Evolutionary conservation across 2,113 vertebrate genomes (phyloP).

Genomic region (Pipa parva): DNA sequence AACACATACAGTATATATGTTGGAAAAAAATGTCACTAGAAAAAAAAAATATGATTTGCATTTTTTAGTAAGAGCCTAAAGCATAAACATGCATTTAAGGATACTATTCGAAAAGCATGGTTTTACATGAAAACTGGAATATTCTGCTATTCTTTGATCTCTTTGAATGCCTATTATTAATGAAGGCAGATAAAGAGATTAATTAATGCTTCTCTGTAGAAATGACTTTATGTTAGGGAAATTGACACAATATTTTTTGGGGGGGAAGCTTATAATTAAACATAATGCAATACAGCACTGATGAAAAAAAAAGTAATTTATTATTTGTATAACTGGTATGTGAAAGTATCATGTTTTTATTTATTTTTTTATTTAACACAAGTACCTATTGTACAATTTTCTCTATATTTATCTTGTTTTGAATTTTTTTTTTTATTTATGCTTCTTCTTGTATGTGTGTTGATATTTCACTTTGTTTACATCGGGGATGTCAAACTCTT

Average conservation of each 20-base stretch:
- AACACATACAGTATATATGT: no score
- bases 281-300: conserved; percentile 85
- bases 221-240: neutral
- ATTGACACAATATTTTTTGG: neutral
- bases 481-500: conserved; percentile 3
- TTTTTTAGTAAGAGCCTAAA: no score
- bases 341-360: conserved; percentile 90
- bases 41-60: no score
- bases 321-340: conserved; percentile 94
- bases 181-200: neutral
- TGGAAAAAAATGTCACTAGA: no score
- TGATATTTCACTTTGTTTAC: conserved; percentile 66
- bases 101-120: no score
- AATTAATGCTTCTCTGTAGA: neutral
- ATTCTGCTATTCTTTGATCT: neutral
- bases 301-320: conserved; percentile 95
- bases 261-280: neutral
- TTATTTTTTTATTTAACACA: conserved; percentile 98
- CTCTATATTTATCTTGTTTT: conserved; percentile 72
- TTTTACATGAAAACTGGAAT: neutral
- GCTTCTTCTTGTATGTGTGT: conserved; percentile 58
- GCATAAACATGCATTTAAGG: no score
- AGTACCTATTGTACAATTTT: conserved; percentile 71
- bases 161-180: no score
- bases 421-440: conserved; percentile 64